Base-by-base conservation (phyloP, 2,113 vertebrate species). In the Telmatochromis sp. region DNA sequence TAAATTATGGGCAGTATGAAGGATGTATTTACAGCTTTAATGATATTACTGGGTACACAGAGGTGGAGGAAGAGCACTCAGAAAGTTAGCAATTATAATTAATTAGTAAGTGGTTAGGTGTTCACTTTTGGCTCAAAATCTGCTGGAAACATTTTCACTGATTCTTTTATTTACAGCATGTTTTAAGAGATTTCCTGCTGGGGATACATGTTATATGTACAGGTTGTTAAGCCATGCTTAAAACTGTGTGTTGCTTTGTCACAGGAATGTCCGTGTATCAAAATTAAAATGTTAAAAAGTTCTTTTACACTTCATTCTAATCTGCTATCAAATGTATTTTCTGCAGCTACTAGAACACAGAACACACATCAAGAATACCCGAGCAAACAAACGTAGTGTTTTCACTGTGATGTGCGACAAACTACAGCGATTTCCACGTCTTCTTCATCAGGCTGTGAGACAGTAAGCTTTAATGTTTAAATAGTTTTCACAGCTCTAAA, bases 251-350 rank as follows among this genome's bases (percentile, higher is more conserved):
- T 28, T 7, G 3, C 55, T 58, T 58, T 58, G 55, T 33, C 58
- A 60, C 28, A 33, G 58, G 28, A 60, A 60, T 6, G 57, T 63
- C 58, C 5, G 9, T 7, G 28, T 63, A 19, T 60, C 28, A 60
- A 60, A 33, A 60, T 33, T 63, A 60, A 60, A 60, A 60, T 3
- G 15, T 60, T 60, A 4, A 10, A 10, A 33, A 4, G 28, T 63
- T 63, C 1, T 63, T 63, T 33, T 7, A 63, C 28, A 63, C 58
- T 33, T 60, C 15, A 19, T 60, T 63, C 28, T 63, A 63, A 63
- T 63, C 15, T 33, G 28, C 15, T 63, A 33, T 33, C 28, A 63
- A 63, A 33, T 60, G 0, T 3, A 33, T 19, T 3, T n/a, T n/a
- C n/a, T 33, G 57, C 57, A 60, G 57, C 57, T 58, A 28, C 7